Evolutionary conservation across 35 echinoderm and acorn worm genomes (phyloP), one percentile per base, ranked within the genome.

Genomic region (Chiridota heheva): DNA sequence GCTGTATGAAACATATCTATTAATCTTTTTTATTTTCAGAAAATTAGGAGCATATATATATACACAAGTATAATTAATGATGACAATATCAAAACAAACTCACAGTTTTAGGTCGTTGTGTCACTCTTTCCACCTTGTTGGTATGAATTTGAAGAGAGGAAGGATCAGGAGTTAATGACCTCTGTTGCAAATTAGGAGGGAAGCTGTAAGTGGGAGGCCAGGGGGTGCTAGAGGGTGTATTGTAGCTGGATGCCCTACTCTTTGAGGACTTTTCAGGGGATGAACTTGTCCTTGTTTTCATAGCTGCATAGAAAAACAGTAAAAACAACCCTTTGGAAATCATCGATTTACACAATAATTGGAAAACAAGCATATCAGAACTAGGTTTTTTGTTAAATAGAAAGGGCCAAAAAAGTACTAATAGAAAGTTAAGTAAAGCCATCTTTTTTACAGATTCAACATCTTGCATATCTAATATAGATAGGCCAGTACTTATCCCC

Each of bases 131-230:
- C 33, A 58, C 34, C 40, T 63, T 81, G 16, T 98, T 89, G 33
- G 77, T 86, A 25, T 86, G 82, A 13, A 74, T 37, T 57, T 78
- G 70, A 30, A 78, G 67, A 5, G 75, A 31, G 18, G 72, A 92
- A 42, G 95, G 95, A 25, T 98, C 95, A 45, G 94, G 88, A 37
- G 93, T 97, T 15, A 97, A 51, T 44, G 95, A 91, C 44, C 95
- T 66, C 37, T 92, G 91, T 28, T 75, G 79, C 46, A 76, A 96
- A 58, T 96, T 96, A 16, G 88, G 93, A 18, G 93, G 93, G 42
- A 87, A 90, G 37, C 63, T 75, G 30, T 71, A 77, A 1, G 30
- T 39, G n/a, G 85, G 85, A n/a, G 86, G 77, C 81, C 86, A 89
- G 22, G 86, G 42, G 18, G 78, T 82, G 29, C 56, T 62, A 28